Conservation (phyloP, 2,113 vertebrate species). For the Poeciliopsis prolifica region DNA sequence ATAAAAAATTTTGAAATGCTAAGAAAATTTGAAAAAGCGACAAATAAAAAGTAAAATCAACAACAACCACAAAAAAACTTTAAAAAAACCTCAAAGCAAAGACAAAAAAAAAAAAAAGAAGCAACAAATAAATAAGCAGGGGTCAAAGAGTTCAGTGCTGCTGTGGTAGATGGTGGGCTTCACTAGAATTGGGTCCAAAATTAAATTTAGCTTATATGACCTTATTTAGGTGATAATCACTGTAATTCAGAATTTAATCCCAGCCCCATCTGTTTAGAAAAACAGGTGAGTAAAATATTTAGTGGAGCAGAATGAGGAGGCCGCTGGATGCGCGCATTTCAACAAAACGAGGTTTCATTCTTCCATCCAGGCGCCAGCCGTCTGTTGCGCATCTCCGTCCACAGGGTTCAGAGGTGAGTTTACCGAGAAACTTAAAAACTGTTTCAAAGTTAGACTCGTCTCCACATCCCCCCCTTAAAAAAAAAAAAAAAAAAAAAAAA, state of each 20-base stretch:
- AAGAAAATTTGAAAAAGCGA: too few species aligned
- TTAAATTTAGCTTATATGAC: background rate
- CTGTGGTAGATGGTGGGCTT: too few species aligned
- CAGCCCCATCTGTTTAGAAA: background rate
- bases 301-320: too few species aligned
- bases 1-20: too few species aligned
- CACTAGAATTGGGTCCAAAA: background rate
- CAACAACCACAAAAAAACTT: too few species aligned
- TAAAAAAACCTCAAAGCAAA: too few species aligned
- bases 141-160: too few species aligned
- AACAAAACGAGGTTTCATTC: background rate
- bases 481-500: constrained; percentile 68
- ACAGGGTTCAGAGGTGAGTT: constrained; percentile 74
- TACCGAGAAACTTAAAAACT: constrained; percentile 71
- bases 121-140: too few species aligned
- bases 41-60: too few species aligned
- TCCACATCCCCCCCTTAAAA: background rate
- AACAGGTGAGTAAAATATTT: background rate
- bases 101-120: too few species aligned
- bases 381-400: constrained; percentile 41
- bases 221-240: background rate
- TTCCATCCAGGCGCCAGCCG: constrained; percentile 20
- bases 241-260: background rate
- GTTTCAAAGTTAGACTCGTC: constrained; percentile 71
- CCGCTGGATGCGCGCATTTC: too few species aligned